Percentiles rank a stretch among this genome's conserved stretches.
Evolutionary conservation across 2,797 vertebrate species (phyloP).

Genomic region (Buphagus erythrorhynchus): DNA sequence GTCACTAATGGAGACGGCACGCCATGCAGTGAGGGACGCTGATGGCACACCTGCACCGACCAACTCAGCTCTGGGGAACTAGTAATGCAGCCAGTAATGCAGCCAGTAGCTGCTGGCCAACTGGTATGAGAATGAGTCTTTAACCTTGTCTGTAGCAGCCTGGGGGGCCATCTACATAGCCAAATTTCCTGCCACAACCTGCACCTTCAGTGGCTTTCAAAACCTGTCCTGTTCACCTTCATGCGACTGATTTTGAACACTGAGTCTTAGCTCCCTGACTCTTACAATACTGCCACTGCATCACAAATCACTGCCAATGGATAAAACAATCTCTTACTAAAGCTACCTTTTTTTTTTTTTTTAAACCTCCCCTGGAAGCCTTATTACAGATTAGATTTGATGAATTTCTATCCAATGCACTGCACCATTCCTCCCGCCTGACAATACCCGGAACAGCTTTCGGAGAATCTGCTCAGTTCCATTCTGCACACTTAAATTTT

Average conservation of each 20-base stretch:
- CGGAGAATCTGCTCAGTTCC: not conserved
- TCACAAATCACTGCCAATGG: not conserved
- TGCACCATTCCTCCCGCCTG: not conserved
- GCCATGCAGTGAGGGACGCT: not conserved
- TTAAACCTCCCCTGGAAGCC: not conserved
- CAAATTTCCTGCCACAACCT: not conserved
- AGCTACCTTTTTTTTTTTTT: not conserved
- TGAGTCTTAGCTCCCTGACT: not conserved
- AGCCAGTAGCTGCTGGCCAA: not conserved
- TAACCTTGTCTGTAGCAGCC: not conserved
- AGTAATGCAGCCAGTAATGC: not conserved
- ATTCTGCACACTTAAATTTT: not conserved
- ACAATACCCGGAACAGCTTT: conserved; percentile 5
- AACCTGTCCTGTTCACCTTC: not conserved
- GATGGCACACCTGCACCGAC: not conserved
- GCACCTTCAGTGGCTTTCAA: not conserved
- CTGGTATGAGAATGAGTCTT: not conserved
- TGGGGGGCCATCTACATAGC: not conserved
- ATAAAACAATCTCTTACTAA: not conserved
- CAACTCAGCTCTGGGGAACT: not conserved
- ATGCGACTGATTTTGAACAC: not conserved
- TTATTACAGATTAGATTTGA: not conserved
- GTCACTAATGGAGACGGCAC: not conserved
- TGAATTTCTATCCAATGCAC: not conserved
- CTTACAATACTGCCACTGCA: not conserved